These are phyloP conservation scores for Pedionomus torquatus DNA, from an alignment of 2,113 vertebrate genomes.

Conservation along the genomic window DNA sequence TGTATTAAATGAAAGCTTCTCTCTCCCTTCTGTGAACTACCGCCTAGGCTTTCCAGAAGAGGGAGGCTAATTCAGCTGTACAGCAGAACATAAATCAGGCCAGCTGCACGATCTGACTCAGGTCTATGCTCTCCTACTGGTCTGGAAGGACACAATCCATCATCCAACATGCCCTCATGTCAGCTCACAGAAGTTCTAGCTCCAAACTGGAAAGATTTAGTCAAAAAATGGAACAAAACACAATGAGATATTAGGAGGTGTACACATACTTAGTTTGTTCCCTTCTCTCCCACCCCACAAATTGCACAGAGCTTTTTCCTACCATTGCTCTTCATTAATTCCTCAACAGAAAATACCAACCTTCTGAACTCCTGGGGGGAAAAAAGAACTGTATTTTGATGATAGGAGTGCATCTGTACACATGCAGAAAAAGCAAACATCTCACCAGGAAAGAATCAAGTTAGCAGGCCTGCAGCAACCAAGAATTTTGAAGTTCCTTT, in stretches of 20 bases:
- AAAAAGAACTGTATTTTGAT: neutral
- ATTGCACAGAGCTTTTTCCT: neutral
- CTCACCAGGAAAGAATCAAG: neutral
- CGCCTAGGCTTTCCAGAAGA: constrained; percentile 22
- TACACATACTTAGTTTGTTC: neutral
- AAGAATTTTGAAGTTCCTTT: neutral
- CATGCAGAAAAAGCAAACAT: neutral
- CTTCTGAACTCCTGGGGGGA: neutral
- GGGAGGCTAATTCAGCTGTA: neutral
- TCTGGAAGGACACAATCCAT: constrained; percentile 36
- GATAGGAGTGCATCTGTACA: neutral
- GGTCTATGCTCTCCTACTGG: constrained; percentile 13
- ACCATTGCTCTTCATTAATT: neutral
- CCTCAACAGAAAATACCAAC: neutral
- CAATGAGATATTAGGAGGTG: neutral
- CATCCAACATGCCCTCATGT: constrained; percentile 28
- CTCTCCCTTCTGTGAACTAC: neutral
- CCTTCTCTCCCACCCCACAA: neutral
- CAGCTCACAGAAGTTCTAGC: constrained; percentile 19
- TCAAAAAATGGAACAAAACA: neutral
- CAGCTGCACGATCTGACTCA: constrained; percentile 20
- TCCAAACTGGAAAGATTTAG: neutral
- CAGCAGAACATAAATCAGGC: constrained; percentile 34
- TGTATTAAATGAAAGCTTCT: neutral
- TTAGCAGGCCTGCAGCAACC: neutral